Conservation (phyloP, 2,113 vertebrate species). For the Pomatorhinus ruficollis region DNA sequence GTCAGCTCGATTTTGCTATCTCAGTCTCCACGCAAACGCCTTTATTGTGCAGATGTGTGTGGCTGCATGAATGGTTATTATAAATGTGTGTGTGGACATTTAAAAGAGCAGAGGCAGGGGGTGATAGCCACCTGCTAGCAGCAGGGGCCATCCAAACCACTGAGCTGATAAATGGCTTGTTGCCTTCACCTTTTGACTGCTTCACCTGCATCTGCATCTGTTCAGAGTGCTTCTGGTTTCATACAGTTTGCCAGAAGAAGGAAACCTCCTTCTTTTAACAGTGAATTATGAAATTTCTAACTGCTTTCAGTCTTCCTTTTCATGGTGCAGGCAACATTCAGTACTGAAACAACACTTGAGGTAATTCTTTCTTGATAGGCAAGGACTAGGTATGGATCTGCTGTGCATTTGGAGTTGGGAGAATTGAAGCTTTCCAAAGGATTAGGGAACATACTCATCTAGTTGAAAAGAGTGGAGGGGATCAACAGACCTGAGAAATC, state of each 20-base stretch:
- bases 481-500: background rate
- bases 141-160: background rate
- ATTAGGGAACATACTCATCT: background rate
- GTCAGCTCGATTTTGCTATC: background rate
- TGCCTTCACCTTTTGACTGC: background rate
- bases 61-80: background rate
- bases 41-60: background rate
- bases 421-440: background rate
- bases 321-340: background rate
- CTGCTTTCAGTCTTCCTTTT: background rate
- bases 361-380: background rate
- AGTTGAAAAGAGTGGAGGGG: background rate
- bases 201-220: background rate
- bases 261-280: background rate
- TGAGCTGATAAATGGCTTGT: background rate
- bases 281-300: background rate
- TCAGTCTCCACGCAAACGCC: fast-evolving
- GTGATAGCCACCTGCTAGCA: background rate
- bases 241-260: background rate
- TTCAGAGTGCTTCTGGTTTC: background rate
- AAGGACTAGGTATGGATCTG: background rate
- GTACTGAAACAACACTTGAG: background rate
- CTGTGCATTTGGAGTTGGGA: background rate
- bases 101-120: background rate
- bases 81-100: background rate